phyloP scores from a whole-genome alignment of 1,140 invertebrate species.

The Calycopis cecrops region DNA sequence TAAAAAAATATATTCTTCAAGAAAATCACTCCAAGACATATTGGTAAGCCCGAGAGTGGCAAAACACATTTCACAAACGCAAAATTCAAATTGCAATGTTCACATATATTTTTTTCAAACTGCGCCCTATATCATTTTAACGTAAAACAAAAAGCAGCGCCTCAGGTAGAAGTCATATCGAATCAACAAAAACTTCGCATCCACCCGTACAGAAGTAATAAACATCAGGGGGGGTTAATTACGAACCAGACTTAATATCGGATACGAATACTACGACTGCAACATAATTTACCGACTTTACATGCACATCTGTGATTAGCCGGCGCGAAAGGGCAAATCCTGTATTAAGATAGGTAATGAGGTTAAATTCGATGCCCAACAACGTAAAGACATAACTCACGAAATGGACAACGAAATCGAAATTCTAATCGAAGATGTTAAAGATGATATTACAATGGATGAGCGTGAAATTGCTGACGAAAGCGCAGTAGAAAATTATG shows the following conservation, averaged over 20 bases:
- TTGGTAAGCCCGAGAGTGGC: too few relatives aligned
- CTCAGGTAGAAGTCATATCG: conserved; percentile 37
- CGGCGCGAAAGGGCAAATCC: conserved; percentile 74
- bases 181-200: conserved; percentile 49
- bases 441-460: conserved; percentile 40
- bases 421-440: conserved; percentile 45
- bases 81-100: too few relatives aligned
- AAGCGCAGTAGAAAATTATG: conserved; percentile 68
- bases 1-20: too few relatives aligned
- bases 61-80: too few relatives aligned
- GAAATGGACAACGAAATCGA: conserved; percentile 37
- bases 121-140: too few relatives aligned
- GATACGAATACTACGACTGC: conserved; percentile 65
- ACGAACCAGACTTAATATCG: conserved; percentile 59
- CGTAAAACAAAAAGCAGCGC: too few relatives aligned
- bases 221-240: conserved; percentile 70
- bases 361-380: conserved; percentile 57
- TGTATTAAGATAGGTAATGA: conserved; percentile 75
- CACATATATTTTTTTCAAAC: too few relatives aligned
- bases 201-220: conserved; percentile 69
- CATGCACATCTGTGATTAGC: conserved; percentile 74
- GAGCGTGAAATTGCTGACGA: conserved; percentile 54
- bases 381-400: conserved; percentile 37
- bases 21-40: too few relatives aligned
- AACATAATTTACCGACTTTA: conserved; percentile 73